Base-by-base conservation (phyloP, 2,888 invertebrate species). In the Pomacea canaliculata region DNA sequence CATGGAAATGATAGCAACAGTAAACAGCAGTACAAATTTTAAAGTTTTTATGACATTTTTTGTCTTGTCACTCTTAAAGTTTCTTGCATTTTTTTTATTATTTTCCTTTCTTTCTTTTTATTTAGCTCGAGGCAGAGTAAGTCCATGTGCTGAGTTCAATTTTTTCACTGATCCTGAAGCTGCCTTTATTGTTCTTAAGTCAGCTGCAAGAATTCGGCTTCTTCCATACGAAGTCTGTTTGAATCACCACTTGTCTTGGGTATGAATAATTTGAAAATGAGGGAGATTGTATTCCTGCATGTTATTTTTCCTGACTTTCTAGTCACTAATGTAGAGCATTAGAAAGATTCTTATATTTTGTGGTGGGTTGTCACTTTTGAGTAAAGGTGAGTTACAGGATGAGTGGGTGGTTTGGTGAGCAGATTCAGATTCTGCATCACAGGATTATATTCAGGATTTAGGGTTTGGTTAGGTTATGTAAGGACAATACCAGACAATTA, bases 81-180 rank as follows among this genome's bases (percentile, higher is more conserved):
- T 37, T 37, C 5, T 37, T 37, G 37, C 37, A 37, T 37, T 37
- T 37, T 37, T 3, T 5, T 37, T 37, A 23, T 23, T 37, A 5
- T 37, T 37, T 37, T 37, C 5, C 37, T 37, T 37, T 37, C 37
- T 3, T 23, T 23, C 23, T 37, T 37, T 56, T 56, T 8, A 56
- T 56, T 56, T 74, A 77, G 78, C 70, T 18, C 70, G 73, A 60
- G 79, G 81, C 9, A 69, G 76, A 60, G 71, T 77, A 16, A 75
- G 79, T 48, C 65, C 77, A 7, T 81, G 93, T 63, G 94, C 94
- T 0, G 96, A 96, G 89, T 96, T 94, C 86, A 96, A 96, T 90
- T 95, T 95, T 88, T 93, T 92, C 82, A 91, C 91, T 23, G 96
- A 96, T 90, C 95, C 95, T 0, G 95, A 96, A 90, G 94, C 95